Evolutionary conservation across 2,888 invertebrate species (phyloP), one percentile per base, ranked within the genome.

Genomic region (Cataglyphis albicans): DNA sequence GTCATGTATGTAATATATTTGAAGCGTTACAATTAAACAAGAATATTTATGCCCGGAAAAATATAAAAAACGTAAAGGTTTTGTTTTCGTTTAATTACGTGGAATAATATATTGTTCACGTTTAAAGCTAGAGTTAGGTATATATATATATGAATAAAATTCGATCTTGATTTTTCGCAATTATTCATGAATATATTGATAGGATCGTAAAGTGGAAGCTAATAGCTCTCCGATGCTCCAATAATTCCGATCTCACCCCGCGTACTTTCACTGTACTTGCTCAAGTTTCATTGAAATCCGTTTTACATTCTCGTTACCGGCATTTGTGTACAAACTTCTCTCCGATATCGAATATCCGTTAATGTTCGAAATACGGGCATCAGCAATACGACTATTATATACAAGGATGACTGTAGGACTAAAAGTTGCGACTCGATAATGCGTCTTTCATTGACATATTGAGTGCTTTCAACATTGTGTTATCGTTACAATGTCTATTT

Each of bases 221-320:
- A 68, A 78, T 41, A 44, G 32, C 57, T 38, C 52, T 75, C 65
- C 75, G 65, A 55, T 75, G 74, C 74, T 78, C 78, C 78, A 73
- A 78, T 68, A 80, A 80, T 80, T 80, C 35, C 44, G 72, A 72
- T 67, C 78, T 70, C 78, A 78, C 73, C 59, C 59, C 48, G 29
- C 74, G 57, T 29, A 74, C 74, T 80, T 80, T 80, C 80, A 73
- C 75, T 75, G 52, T 35, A 65, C 75, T 75, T 38, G 75, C 52
- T 52, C 12, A 38, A 65, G 74, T 65, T 29, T 35, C 35, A 52
- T 12, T 65, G 25, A 32, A 55, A 64, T 65, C 52, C 52, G 55
- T 65, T 65, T 65, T 55, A 35, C 52, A 29, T 35, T 55, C 25
- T 38, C 65, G 38, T 64, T 75, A 25, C 25, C 35, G 15, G 64